Percentiles rank a stretch among this genome's conserved stretches.
phyloP scores from a whole-genome alignment of 2,113 vertebrate genomes.

The Onychostoma macrolepis region DNA sequence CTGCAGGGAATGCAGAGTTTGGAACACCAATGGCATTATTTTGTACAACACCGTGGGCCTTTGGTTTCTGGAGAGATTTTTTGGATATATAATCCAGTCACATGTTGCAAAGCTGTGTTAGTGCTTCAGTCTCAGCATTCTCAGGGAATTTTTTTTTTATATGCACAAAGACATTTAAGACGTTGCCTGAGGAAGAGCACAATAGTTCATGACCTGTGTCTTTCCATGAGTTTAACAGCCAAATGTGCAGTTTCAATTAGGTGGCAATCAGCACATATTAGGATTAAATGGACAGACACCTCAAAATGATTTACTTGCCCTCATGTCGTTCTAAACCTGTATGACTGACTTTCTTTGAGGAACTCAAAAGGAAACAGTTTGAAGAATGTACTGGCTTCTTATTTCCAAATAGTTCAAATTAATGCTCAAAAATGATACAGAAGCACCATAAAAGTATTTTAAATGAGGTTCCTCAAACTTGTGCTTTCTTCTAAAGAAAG shows the following conservation, averaged over 20 bases:
- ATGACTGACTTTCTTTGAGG: background rate
- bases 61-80: background rate
- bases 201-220: background rate
- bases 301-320: background rate
- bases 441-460: background rate
- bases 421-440: background rate
- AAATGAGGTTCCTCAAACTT: background rate
- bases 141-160: background rate
- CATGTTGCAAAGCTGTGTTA: constrained; percentile 14
- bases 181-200: background rate
- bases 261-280: background rate
- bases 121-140: background rate
- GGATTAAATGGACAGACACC: background rate
- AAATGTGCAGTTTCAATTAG: background rate
- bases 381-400: background rate
- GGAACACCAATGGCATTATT: constrained; percentile 24
- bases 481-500: background rate
- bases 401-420: background rate
- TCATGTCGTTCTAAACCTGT: background rate
- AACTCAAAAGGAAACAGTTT: background rate
- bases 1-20: constrained; percentile 43
- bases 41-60: constrained; percentile 10
- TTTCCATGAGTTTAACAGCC: background rate
- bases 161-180: background rate
- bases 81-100: constrained; percentile 11